Evolutionary conservation across 2,113 vertebrate genomes (phyloP).

Genomic region (Paradisaea rubra): DNA sequence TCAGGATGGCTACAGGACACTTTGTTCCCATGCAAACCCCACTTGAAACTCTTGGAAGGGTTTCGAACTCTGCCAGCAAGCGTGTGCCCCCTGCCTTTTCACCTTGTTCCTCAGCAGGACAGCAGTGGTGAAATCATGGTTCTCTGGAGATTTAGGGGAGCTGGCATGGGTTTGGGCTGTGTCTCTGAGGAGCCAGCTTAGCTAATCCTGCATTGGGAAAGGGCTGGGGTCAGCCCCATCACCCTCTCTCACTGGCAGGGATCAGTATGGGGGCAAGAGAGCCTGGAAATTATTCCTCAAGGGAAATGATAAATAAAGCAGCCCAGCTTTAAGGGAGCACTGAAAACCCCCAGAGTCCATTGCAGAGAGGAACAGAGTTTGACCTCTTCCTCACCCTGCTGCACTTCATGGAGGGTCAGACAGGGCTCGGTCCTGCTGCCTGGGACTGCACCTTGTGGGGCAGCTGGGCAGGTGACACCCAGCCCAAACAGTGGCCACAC

Average conservation of each 20-base stretch:
- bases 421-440: not conserved
- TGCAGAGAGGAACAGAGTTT: not conserved
- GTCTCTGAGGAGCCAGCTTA: not conserved
- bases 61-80: not conserved
- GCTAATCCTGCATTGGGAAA: not conserved
- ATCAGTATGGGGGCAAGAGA: not conserved
- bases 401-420: accelerated
- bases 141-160: not conserved
- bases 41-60: not conserved
- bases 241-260: not conserved
- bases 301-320: not conserved
- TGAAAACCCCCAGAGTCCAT: not conserved
- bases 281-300: not conserved
- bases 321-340: not conserved
- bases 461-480: not conserved
- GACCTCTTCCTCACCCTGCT: accelerated
- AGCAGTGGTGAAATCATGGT: not conserved
- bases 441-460: not conserved
- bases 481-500: not conserved
- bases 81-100: not conserved
- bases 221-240: not conserved
- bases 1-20: not conserved
- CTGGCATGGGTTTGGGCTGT: not conserved
- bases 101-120: not conserved
- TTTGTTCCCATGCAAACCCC: not conserved